Evolutionary conservation across 1,140 invertebrate species (phyloP).

Genomic region (Ceratosolen fusciceps): DNA sequence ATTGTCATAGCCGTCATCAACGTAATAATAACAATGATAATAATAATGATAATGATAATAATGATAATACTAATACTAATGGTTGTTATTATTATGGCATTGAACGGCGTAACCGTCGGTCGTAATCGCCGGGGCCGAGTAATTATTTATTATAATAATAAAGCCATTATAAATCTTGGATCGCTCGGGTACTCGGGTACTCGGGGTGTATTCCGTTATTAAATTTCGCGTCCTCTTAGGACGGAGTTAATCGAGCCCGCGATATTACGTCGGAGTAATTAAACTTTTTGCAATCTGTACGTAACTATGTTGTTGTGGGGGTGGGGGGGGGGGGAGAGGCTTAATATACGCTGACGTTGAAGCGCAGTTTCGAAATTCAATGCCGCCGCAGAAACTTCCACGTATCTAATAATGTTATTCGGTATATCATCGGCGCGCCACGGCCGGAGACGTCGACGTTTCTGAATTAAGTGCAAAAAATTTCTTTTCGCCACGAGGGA

Average conservation of each 20-base stretch:
- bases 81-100: too few relatives aligned
- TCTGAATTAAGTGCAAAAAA: conserved; percentile 8
- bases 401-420: conserved; percentile 40
- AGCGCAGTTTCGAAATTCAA: conserved; percentile 41
- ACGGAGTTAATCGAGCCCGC: not conserved
- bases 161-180: not conserved
- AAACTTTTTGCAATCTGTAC: conserved; percentile 17
- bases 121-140: not conserved
- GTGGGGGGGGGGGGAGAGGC: too few relatives aligned
- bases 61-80: too few relatives aligned
- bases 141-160: not conserved
- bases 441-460: conserved; percentile 6
- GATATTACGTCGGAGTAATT: not conserved
- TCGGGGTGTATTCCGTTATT: not conserved
- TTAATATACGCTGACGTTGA: conserved; percentile 34
- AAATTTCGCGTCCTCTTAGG: not conserved
- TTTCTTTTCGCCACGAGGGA: not conserved
- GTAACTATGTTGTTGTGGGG: too few relatives aligned
- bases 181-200: too few relatives aligned
- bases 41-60: too few relatives aligned
- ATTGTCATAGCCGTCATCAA: too few relatives aligned
- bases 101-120: too few relatives aligned
- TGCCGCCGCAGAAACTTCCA: not conserved
- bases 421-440: not conserved
- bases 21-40: too few relatives aligned